Evolutionary conservation across 2,888 invertebrate genomes (phyloP), one percentile per base, ranked within the genome.

Genomic region (Deilephila porcellus): DNA sequence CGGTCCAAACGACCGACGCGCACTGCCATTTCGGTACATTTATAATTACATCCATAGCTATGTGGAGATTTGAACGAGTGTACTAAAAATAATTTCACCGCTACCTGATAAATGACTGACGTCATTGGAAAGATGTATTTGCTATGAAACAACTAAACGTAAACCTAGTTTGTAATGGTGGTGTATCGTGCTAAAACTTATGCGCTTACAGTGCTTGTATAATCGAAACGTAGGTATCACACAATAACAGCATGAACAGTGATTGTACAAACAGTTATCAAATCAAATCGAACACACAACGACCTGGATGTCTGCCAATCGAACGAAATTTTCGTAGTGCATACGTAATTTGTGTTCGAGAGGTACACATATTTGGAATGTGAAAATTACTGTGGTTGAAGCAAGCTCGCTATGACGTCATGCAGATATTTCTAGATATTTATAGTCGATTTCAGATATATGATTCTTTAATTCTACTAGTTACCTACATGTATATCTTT

Each of bases 201-300:
- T 78, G 73, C 59, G 70, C 25, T 17, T 72, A 74, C 70, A 52
- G 71, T 77, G 77, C 81, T 77, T 76, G 83, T 80, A 85, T 84
- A 86, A 87, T 88, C 84, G 85, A 81, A 80, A 77, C 81, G 80
- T 80, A 86, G 82, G 83, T 87, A 88, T 85, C 85, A 88, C 85
- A 86, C 85, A 83, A 87, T 86, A 87, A 86, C 85, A 88, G 76
- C 88, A 88, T 90, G 88, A 85, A 86, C 84, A 83, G 83, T 67
- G 67, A 67, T 83, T 81, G 82, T 88, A 88, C 86, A 89, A 91
- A 91, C 90, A 90, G 89, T 81, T 83, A 83, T 85, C 85, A 84
- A 88, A 89, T 89, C 86, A 87, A 86, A 88, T 87, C 85, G 85
- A 88, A 89, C 52, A 88, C 89, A 87, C 88, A 87, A 83, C 79